Base-by-base conservation (phyloP, 2,797 vertebrate genomes). In the Vipera ursinii region DNA sequence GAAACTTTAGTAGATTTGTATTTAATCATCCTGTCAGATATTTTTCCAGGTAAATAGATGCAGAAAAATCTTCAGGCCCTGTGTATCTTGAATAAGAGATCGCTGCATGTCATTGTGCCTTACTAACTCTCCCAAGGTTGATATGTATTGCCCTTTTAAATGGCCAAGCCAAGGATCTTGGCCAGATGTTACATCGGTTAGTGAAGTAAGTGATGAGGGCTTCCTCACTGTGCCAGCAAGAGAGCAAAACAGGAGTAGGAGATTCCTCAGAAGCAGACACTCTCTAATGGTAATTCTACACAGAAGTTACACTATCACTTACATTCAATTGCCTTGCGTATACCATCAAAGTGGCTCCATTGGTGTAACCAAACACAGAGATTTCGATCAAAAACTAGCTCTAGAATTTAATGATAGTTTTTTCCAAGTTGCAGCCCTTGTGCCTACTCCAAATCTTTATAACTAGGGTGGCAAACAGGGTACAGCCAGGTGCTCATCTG, bases 381-480 rank as follows among this genome's bases (percentile, higher is more conserved):
- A 9, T 48, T n/a, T 87, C n/a, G 57, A 56, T 15, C 55, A 20
- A 65, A 28, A 89, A 6, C 48, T 4, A 38, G 32, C 3, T 82
- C 2, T 38, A 2, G 32, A 78, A 22, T 90, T 78, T 1, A 13
- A 17, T 2, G 12, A 38, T 22, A 24, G 13, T 82, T 82, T 15
- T 6, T 44, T 22, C 51, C 28, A 94, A 38, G 86, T 7, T 60
- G 5, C 86, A 44, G 9, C 92, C 59, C 86, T 87, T 1, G 32
- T 93, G 92, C 87, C 91, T 12, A 1, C 0, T 2, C 94, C 92
- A 88, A 89, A 26, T 4, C 56, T 14, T 1, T 53, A 53, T 60
- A 87, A 90, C 85, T 92, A 3, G 28, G 95, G 95, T 69, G 96
- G 91, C 8, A n/a, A 88, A 93, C 82, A 60, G 92, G 10, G 82